Conservation (phyloP, 1,140 invertebrate genomes). For the Ostrea edulis region DNA sequence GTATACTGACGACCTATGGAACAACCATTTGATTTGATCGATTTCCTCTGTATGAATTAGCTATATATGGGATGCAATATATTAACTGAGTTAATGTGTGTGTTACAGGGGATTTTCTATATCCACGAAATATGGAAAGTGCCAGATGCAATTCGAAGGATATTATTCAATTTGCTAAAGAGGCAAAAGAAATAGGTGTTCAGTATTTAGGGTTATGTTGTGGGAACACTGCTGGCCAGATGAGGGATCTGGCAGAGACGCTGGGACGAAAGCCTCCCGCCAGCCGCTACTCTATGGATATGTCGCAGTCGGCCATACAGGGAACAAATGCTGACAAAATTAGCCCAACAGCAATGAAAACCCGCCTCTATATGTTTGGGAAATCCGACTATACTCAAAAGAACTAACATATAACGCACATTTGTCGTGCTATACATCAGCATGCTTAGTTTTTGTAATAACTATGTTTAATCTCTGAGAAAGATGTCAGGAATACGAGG, state of each 20-base stretch:
- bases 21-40: neutral
- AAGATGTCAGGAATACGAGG: too few relatives aligned
- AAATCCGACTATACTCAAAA: neutral
- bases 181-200: slow-evolving; percentile 62
- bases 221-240: slow-evolving; percentile 61
- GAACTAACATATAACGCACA: too few relatives aligned
- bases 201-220: slow-evolving; percentile 69
- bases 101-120: slow-evolving; percentile 49
- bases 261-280: slow-evolving; percentile 56
- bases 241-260: slow-evolving; percentile 59
- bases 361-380: slow-evolving; percentile 23
- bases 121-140: slow-evolving; percentile 56
- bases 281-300: slow-evolving; percentile 48
- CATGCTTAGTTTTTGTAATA: too few relatives aligned
- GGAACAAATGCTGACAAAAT: slow-evolving; percentile 13
- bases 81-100: neutral
- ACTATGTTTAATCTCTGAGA: too few relatives aligned
- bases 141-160: slow-evolving; percentile 50
- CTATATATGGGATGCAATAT: neutral
- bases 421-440: too few relatives aligned
- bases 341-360: neutral
- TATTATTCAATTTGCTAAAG: slow-evolving; percentile 56
- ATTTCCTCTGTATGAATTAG: neutral
- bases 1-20: too few relatives aligned
- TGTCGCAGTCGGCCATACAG: slow-evolving; percentile 56